phyloP scores from a whole-genome alignment of 2,113 vertebrate genomes.

The Diphyllodes magnificus region DNA sequence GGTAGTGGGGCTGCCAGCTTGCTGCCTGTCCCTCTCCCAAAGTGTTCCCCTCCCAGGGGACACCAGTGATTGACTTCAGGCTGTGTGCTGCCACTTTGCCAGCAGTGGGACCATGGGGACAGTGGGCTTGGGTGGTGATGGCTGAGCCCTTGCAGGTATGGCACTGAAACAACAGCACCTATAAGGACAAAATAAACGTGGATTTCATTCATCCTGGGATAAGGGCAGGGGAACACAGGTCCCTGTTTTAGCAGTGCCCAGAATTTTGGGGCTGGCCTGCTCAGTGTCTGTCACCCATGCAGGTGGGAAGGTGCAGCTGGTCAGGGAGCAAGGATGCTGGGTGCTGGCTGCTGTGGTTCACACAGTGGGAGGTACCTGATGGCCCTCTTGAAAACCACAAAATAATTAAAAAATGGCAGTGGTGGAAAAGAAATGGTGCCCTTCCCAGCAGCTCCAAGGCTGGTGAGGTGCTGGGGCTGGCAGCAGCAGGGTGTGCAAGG shows the following conservation, averaged over 20 bases:
- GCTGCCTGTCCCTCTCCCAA: not conserved
- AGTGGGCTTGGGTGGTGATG: not conserved
- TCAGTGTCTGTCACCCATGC: rapidly evolving
- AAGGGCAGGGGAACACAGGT: not conserved
- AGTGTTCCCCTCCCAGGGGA: not conserved
- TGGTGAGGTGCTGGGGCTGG: not conserved
- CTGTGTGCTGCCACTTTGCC: not conserved
- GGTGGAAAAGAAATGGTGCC: not conserved
- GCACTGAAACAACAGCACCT: not conserved
- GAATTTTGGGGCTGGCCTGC: not conserved
- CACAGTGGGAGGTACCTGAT: not conserved
- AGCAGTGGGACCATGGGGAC: not conserved
- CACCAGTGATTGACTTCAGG: not conserved
- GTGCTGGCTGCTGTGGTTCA: not conserved
- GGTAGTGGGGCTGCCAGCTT: not conserved
- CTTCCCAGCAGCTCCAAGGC: not conserved
- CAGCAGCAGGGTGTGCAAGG: not conserved
- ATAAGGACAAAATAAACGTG: not conserved
- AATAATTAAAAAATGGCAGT: not conserved
- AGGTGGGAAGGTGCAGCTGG: not conserved
- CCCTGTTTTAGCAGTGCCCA: not conserved
- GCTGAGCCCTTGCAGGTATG: not conserved
- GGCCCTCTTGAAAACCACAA: not conserved
- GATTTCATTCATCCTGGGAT: not conserved
- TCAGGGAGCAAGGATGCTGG: not conserved